Conservation (phyloP, 2,113 vertebrate genomes). For the Stercorarius parasiticus region DNA sequence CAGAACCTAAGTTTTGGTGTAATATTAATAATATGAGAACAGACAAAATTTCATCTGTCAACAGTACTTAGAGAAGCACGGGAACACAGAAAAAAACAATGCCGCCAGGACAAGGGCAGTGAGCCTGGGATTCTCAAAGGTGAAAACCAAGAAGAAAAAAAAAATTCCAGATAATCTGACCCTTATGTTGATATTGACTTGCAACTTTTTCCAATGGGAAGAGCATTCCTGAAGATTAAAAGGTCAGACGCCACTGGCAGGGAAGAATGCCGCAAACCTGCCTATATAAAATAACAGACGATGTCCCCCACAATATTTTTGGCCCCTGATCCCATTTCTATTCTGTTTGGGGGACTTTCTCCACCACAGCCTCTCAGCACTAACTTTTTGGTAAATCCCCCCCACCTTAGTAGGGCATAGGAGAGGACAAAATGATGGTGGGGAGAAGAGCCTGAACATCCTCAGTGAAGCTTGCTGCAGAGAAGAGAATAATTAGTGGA, state of each 20-base stretch:
- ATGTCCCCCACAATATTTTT: neutral
- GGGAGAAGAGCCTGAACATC: neutral
- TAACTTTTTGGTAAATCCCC: neutral
- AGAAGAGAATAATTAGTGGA: neutral
- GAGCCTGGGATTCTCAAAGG: neutral
- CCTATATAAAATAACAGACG: neutral
- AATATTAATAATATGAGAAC: neutral
- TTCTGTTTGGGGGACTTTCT: neutral
- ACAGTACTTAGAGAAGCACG: neutral
- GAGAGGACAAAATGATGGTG: neutral
- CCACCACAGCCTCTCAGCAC: neutral
- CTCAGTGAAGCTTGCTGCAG: neutral
- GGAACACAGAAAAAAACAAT: neutral
- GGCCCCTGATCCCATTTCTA: neutral
- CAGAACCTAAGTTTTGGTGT: neutral
- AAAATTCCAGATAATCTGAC: neutral
- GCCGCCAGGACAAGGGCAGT: neutral
- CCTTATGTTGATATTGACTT: neutral
- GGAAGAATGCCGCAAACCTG: neutral
- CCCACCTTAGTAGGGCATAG: neutral
- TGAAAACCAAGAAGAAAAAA: neutral
- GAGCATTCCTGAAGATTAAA: neutral
- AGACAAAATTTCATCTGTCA: neutral
- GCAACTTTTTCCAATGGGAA: neutral
- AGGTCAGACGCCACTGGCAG: neutral